phyloP scores from a whole-genome alignment of 2,113 vertebrate genomes.

The Thalassoma bifasciatum region DNA sequence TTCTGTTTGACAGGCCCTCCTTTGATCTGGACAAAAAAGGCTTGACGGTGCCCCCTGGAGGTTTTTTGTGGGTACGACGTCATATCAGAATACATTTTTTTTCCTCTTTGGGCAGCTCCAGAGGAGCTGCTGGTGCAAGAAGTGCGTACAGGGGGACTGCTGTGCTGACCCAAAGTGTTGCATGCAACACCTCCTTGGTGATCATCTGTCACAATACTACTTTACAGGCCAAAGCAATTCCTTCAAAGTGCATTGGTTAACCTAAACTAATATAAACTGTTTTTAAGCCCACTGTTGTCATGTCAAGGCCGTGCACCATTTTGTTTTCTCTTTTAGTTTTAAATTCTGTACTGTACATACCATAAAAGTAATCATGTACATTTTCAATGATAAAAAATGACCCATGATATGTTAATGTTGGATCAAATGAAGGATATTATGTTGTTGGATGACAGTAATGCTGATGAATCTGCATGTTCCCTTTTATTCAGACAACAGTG shows the following conservation, averaged over 20 bases:
- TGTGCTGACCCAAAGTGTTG: conserved; percentile 60
- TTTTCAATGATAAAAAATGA: conserved; percentile 33
- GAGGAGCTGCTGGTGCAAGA: conserved; percentile 43
- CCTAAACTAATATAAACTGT: conserved; percentile 55
- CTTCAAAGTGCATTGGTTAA: conserved; percentile 37
- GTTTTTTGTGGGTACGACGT: conserved; percentile 70
- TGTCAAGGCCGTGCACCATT: conserved; percentile 65
- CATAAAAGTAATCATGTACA: conserved; percentile 24
- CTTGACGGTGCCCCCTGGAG: conserved; percentile 70
- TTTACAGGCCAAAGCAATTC: conserved; percentile 2
- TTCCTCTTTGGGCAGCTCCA: conserved; percentile 57
- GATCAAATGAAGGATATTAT: conserved; percentile 36
- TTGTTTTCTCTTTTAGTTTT: conserved; percentile 61
- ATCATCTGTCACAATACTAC: conserved; percentile 12
- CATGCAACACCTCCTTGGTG: conserved; percentile 50
- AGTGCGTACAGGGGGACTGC: conserved; percentile 57
- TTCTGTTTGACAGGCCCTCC: conserved; percentile 73
- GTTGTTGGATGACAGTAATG: conserved; percentile 29
- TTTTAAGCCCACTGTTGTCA: conserved; percentile 62
- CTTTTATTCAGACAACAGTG: conserved; percentile 57
- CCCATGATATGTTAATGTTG: conserved; percentile 12
- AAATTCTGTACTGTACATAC: conserved; percentile 55
- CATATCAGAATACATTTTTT: conserved; percentile 54
- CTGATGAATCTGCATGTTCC: conserved; percentile 58
- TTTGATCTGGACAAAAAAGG: conserved; percentile 78